Conservation (phyloP, 1,140 invertebrate genomes). For the Phymastichus coffea region DNA sequence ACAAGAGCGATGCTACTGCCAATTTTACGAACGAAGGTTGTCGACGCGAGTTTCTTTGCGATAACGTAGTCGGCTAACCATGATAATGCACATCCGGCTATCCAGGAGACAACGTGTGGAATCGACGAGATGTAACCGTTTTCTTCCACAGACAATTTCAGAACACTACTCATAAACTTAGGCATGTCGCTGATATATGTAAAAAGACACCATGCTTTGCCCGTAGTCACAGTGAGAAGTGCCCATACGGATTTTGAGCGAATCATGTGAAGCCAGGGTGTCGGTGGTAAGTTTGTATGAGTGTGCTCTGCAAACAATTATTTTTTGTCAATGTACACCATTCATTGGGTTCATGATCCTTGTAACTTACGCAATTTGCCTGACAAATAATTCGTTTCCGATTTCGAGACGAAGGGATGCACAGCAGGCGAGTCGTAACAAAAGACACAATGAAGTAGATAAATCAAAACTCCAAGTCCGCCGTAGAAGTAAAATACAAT, state of each 20-base stretch:
- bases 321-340: too few relatives aligned
- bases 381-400: slow-evolving; percentile 74
- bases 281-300: slow-evolving; percentile 59
- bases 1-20: slow-evolving; percentile 74
- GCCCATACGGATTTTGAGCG: slow-evolving; percentile 78
- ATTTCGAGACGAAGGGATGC: slow-evolving; percentile 80
- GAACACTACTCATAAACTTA: slow-evolving; percentile 86
- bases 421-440: slow-evolving; percentile 76
- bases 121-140: slow-evolving; percentile 69
- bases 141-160: slow-evolving; percentile 78
- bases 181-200: slow-evolving; percentile 91
- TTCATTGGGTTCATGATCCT: too few relatives aligned
- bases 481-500: slow-evolving; percentile 85
- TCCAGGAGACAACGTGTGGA: slow-evolving; percentile 74
- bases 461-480: slow-evolving; percentile 69
- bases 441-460: slow-evolving; percentile 68
- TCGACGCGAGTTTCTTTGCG: slow-evolving; percentile 58
- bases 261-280: slow-evolving; percentile 73
- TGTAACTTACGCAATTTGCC: slow-evolving; percentile 64
- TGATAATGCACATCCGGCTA: slow-evolving; percentile 64
- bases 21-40: slow-evolving; percentile 67
- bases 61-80: slow-evolving; percentile 70
- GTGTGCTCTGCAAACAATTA: slow-evolving; percentile 52
- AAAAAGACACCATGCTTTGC: slow-evolving; percentile 95
- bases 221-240: slow-evolving; percentile 71